phyloP scores from a whole-genome alignment of 2,113 vertebrate species.

The Todiramphus saurophagus region DNA sequence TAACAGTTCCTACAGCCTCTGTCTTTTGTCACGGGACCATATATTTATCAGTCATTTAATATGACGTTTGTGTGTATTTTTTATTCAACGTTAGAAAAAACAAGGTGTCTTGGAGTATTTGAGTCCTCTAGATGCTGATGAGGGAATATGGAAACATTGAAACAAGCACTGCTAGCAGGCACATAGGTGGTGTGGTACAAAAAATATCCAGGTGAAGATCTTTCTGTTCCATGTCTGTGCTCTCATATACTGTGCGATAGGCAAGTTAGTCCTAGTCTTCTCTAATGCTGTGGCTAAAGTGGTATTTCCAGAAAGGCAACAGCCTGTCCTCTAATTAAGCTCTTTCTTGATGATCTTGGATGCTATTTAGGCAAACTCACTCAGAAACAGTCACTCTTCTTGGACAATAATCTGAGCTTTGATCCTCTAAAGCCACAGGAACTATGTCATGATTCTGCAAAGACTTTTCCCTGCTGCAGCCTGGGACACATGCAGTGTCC shows the following conservation, averaged over 20 bases:
- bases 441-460: background rate
- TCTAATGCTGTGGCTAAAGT: background rate
- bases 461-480: background rate
- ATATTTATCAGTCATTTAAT: background rate
- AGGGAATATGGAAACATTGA: background rate
- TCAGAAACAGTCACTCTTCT: background rate
- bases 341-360: background rate
- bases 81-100: background rate
- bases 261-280: background rate
- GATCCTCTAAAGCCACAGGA: background rate
- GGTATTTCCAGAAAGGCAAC: background rate
- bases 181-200: background rate
- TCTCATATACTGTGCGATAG: background rate
- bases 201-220: background rate
- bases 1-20: background rate
- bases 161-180: background rate
- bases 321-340: background rate
- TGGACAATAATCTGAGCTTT: background rate
- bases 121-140: background rate
- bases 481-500: background rate
- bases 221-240: background rate
- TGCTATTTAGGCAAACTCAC: background rate
- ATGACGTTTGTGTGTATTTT: background rate
- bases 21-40: background rate
- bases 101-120: background rate